Evolutionary conservation across 2,113 vertebrate species (phyloP), one percentile per base, ranked within the genome.

Genomic region (Hemichromis elongatus): DNA sequence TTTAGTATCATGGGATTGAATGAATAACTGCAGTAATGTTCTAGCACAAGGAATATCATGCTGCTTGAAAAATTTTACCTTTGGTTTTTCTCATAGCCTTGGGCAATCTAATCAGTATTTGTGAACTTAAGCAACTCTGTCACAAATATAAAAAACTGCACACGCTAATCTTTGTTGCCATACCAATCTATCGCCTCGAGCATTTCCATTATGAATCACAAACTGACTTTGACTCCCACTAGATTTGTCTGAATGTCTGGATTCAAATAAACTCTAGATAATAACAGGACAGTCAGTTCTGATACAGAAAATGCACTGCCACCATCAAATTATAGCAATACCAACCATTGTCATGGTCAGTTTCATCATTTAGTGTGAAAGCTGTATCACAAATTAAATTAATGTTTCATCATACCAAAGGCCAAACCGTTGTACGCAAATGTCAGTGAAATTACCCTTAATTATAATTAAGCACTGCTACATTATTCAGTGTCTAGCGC

Each of bases 101-200:
- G 26, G 37, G 91, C 26, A 2, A 14, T 37, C 55, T 83, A 78
- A 86, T 93, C 86, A 61, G 55, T 77, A 52, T 86, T 84, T 81
- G 42, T 82, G 88, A 87, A 88, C 59, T 75, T 66, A 14, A 83
- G 73, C 77, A 70, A 79, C 66, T 79, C 42, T 3, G 7, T 89
- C 56, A n/a, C 61, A 80, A 84, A 77, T 5, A 40, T 42, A 33
- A 70, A 80, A 79, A 77, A 78, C 12, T 21, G 21, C 9, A 75
- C 9, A 55, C 63, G 63, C 33, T 88, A 87, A 90, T 89, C 84
- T 85, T 55, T 85, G 59, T 85, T 88, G 87, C 83, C 85, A 82
- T 79, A 56, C 40, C 40, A 84, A 83, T 81, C 77, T 52, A 30
- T 53, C 2, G 77, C 90, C 77, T 83, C 70, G 16, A 77, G 90